Percentiles rank a stretch among this genome's conserved stretches.
Evolutionary conservation across 1,140 invertebrate genomes (phyloP).

Genomic region (Drosophila baimaii): DNA sequence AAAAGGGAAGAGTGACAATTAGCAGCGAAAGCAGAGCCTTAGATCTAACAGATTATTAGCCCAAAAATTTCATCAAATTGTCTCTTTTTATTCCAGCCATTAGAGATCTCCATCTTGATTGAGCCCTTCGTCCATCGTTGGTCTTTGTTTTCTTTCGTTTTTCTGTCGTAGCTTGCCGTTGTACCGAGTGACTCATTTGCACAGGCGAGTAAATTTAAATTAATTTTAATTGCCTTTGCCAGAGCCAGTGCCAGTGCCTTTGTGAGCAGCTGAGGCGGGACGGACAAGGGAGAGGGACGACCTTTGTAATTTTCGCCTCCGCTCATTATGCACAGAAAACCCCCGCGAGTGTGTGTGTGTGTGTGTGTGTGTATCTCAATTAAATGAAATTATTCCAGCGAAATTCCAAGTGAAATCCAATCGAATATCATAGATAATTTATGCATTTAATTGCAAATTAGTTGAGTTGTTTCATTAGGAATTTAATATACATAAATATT

Average conservation of each 20-base stretch:
- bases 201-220: constrained; percentile 73
- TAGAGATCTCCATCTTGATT: constrained; percentile 2
- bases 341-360: constrained; percentile 7
- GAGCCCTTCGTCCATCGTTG: background rate
- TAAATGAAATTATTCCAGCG: constrained; percentile 48
- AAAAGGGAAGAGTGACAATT: background rate
- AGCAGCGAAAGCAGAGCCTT: background rate
- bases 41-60: background rate
- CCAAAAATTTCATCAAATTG: background rate
- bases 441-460: constrained; percentile 21
- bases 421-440: constrained; percentile 24
- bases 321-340: constrained; percentile 48
- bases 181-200: constrained; percentile 57
- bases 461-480: constrained; percentile 32
- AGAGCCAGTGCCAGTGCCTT: constrained; percentile 8
- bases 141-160: constrained; percentile 39
- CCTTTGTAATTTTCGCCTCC: constrained; percentile 47
- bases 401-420: constrained; percentile 43
- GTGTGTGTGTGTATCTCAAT: constrained; percentile 38
- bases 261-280: background rate
- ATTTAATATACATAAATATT: constrained; percentile 30
- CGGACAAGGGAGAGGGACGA: constrained; percentile 10
- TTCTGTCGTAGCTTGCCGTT: constrained; percentile 28
- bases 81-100: background rate
- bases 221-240: constrained; percentile 77